Base-by-base conservation (phyloP, 2,888 invertebrate species). In the Caenorhabditis zanzibari region DNA sequence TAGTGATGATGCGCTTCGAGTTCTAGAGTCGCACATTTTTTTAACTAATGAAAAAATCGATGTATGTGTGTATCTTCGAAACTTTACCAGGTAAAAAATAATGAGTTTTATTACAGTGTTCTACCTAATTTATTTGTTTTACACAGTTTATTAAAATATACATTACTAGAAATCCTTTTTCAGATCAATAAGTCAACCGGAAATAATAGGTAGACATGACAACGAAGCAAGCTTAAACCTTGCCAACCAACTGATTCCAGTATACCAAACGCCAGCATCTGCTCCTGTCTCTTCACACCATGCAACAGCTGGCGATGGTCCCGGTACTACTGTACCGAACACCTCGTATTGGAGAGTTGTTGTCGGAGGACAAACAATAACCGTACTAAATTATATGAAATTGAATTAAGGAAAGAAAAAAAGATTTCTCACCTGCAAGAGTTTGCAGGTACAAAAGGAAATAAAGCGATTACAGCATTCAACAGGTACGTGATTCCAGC, bases 271-370 rank as follows among this genome's bases (percentile, higher is more conserved):
- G 16, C 73, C 73, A 5, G 73, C 73, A 41, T 74, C 26, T 26
- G 73, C 9, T 14, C 73, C 73, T 16, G 63, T 74, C 35, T 74
- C 73, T 54, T 59, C 52, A 41, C 73, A 74, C 44, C 54, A 59
- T 6, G 63, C 73, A 32, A 54, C 12, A 1, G 24, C 63, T 32
- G 49, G 49, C 2, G 44, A 28, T 24, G 52, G 41, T 54, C 49
- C 61, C 5, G 38, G 26, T n/a, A 49, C 0, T 12, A 6, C n/a
- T 3, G 32, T 14, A 2, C 47, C 49, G 22, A 66, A 47, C 2
- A 66, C 12, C 0, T 32, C 3, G 32, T 49, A 49, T 19, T 52
- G 10, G 6, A 68, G 24, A 3, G 68, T 38, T 14, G 68, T 68
- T 9, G 68, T 68, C 2, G 38, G 68, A 12, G 68, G 68, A 49